Base-by-base conservation (phyloP, 2,113 vertebrate genomes). In the Prunella himalayana region DNA sequence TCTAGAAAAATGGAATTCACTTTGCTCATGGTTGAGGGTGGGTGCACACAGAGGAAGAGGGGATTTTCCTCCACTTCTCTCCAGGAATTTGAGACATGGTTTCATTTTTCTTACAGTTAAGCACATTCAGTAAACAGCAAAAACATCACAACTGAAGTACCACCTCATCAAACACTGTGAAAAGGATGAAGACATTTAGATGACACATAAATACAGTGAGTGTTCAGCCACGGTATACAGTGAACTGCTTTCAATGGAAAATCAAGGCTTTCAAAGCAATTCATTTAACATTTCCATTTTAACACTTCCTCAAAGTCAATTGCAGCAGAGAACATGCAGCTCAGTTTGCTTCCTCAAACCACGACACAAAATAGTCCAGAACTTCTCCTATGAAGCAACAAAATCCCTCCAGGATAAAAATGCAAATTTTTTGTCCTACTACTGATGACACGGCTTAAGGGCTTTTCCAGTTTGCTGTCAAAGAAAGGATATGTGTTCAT, bases 231-330 rank as follows among this genome's bases (percentile, higher is more conserved):
- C 0, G 0, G 25, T 61, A 54, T 75, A 18, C 66, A 72, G 35
- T 33, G 84, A 84, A 45, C 21, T 87, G 15, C 90, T 95, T 94
- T 92, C 86, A 93, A 68, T 90, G 77, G 65, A 89, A 95, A 94
- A 92, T 82, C 76, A 93, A 94, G 60, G 31, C 59, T 95, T 93
- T 93, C 88, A 92, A 59, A 59, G 80, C 88, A 95, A 75, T 82
- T 92, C 45, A 87, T 90, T 82, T 88, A 83, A 30, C 42, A 70
- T 88, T 93, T 93, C 69, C 65, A 78, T 95, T 96, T 88, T 83
- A 86, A 71, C 76, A 92, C 71, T 92, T 95, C 79, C 56, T 95
- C 47, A 92, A 56, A 95, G 56, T 81, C 76, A 83, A 5, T 56
- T 94, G 56, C 85, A 93, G 68, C n/a, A 87, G 31, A 56, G 88